A percentile compares a stretch with the other conserved stretches of the same genome.
These are phyloP conservation scores for Melikaiella ostensackeni DNA, from an alignment of 2,888 invertebrate species.

Conservation along the genomic window DNA sequence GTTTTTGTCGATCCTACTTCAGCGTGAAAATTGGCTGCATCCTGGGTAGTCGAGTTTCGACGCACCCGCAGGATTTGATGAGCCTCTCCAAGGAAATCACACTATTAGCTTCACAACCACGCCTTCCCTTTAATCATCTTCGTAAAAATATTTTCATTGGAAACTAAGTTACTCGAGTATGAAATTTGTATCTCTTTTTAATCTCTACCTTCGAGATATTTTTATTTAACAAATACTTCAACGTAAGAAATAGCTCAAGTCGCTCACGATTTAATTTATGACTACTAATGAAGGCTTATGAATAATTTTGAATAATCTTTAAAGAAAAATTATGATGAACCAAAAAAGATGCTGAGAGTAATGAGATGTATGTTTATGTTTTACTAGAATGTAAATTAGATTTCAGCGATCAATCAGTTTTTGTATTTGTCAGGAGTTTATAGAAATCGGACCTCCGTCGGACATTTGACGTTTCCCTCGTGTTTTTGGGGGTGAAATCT, in stretches of 20 bases:
- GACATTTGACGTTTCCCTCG: slow-evolving; percentile 10
- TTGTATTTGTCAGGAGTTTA: background rate
- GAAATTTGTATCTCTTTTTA: slow-evolving; percentile 10
- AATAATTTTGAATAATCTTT: slow-evolving; percentile 9
- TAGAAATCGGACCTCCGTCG: background rate
- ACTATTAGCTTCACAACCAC: slow-evolving; percentile 45
- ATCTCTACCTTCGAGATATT: background rate
- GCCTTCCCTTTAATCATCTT: slow-evolving; percentile 51
- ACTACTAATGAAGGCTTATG: background rate
- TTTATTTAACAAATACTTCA: slow-evolving; percentile 13
- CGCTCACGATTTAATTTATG: slow-evolving; percentile 11
- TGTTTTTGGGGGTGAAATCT: slow-evolving; percentile 2
- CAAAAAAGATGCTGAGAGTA: background rate
- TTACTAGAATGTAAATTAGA: too few species aligned
- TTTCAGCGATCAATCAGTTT: too few species aligned
- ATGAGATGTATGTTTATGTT: too few species aligned
- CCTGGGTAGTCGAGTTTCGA: slow-evolving; percentile 49
- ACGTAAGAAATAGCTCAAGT: background rate
- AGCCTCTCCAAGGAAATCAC: slow-evolving; percentile 41
- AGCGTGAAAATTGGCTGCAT: slow-evolving; percentile 62
- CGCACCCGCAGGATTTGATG: slow-evolving; percentile 20
- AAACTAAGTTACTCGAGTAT: slow-evolving; percentile 12
- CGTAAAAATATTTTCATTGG: slow-evolving; percentile 43
- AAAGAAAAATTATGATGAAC: slow-evolving; percentile 16
- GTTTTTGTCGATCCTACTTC: slow-evolving; percentile 56